Base-by-base conservation (phyloP, 2,888 invertebrate species). In the Hecatera dysodea region DNA sequence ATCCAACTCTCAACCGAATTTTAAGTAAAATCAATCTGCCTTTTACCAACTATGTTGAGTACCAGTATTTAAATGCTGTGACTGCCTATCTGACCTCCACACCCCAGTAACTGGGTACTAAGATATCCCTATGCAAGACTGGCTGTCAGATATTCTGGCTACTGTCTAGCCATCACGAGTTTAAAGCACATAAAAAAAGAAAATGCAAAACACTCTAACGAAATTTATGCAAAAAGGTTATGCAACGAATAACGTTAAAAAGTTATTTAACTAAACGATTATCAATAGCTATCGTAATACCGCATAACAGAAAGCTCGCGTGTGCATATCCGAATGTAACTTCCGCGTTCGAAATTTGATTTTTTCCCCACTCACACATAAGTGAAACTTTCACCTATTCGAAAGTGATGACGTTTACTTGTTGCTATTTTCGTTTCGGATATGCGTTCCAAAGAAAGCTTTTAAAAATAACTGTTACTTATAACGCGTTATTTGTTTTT, bases 281-380 rank as follows among this genome's bases (percentile, higher is more conserved):
- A 85, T 65, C 72, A 77, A 85, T 83, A 57, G 79, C 65, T 75
- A 77, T 78, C 77, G 81, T 86, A 84, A 86, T 75, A 86, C 70
- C 75, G 53, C 80, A 74, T 85, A 85, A 86, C 87, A 80, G 85
- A 87, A 87, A 87, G 87, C 87, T 87, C 80, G 86, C 84, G 84
- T 87, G 86, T 85, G 84, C 76, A 86, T 85, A 83, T 87, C 86
- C 85, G 84, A 88, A 86, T 81, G 80, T 82, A 80, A 89, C 88
- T 90, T 90, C 90, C 90, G 90, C 81, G 59, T 89, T 85, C 85
- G 87, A 88, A 89, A 83, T 87, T 87, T 81, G 81, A 84, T 78
- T 86, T 86, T 87, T 84, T 80, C 80, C 68, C 78, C 82, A 80
- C 86, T 78, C 86, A 84, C 86, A 83, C 85, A 81, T 80, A 81